Conservation (phyloP, 2,113 vertebrate species). For the Embiotoca jacksoni region DNA sequence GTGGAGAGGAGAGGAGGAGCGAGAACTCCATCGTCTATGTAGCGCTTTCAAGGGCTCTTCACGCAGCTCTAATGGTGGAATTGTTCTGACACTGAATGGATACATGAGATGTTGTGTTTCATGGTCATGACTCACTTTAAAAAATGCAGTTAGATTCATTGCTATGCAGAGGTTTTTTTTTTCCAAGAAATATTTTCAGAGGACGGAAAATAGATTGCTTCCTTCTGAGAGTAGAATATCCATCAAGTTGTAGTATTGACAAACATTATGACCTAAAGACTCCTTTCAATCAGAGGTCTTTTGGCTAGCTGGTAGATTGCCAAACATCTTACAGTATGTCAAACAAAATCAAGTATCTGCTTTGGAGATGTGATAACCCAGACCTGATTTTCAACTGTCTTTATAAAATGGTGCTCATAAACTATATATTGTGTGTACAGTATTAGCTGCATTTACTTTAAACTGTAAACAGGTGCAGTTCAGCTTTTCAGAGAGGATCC, state of each 20-base stretch:
- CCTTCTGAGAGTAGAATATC: not conserved
- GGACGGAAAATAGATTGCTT: constrained; percentile 21
- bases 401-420: too few species aligned
- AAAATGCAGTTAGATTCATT: constrained; percentile 38
- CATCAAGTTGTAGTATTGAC: not conserved
- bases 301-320: too few species aligned
- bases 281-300: not conserved
- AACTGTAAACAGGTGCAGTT: too few species aligned
- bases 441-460: too few species aligned
- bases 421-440: too few species aligned
- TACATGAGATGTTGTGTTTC: constrained; percentile 67
- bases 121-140: constrained; percentile 51
- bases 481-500: too few species aligned
- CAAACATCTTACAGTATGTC: too few species aligned
- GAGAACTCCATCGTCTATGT: constrained; percentile 67
- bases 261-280: too few species aligned
- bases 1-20: constrained; percentile 68
- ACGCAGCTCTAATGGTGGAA: constrained; percentile 72
- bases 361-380: too few species aligned
- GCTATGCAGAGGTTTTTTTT: constrained; percentile 22
- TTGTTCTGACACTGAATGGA: constrained; percentile 79
- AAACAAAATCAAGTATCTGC: too few species aligned
- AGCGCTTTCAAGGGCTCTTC: constrained; percentile 77
- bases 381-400: too few species aligned
- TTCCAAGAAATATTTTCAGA: not conserved